Percentiles rank a stretch among this genome's conserved stretches.
phyloP scores from a whole-genome alignment of 1,140 invertebrate genomes.

The Grapholita molesta region DNA sequence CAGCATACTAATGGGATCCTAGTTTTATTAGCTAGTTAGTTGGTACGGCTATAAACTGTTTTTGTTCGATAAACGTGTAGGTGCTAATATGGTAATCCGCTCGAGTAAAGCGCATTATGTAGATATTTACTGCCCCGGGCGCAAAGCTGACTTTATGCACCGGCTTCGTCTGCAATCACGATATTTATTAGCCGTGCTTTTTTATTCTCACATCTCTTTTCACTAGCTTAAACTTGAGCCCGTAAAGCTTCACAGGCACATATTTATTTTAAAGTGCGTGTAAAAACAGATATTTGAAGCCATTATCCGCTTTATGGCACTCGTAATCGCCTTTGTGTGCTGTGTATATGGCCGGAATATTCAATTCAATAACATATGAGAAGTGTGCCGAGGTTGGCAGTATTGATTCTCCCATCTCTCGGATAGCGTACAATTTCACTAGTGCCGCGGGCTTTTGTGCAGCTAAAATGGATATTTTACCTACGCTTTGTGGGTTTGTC shows the following conservation, averaged over 20 bases:
- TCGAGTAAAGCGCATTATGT: conserved; percentile 11
- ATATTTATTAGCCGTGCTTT: neutral
- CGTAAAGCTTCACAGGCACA: neutral
- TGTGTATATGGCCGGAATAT: conserved; percentile 3
- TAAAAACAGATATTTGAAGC: conserved; percentile 15
- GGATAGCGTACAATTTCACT: conserved; percentile 15
- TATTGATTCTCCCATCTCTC: conserved; percentile 16
- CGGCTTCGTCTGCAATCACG: conserved; percentile 2
- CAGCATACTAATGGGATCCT: neutral
- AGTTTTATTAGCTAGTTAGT: conserved; percentile 13
- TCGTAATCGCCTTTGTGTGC: conserved; percentile 11
- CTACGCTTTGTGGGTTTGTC: conserved; percentile 9
- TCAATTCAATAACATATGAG: conserved; percentile 12
- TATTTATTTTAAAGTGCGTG: conserved; percentile 1
- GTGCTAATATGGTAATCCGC: conserved; percentile 15
- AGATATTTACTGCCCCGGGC: conserved; percentile 8
- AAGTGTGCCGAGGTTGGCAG: conserved; percentile 15
- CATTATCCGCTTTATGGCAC: conserved; percentile 6
- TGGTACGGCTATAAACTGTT: conserved; percentile 7
- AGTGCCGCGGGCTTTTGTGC: neutral
- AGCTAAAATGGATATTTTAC: conserved; percentile 17
- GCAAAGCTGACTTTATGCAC: neutral
- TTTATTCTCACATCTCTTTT: neutral
- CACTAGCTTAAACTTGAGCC: neutral
- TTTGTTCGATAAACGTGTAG: conserved; percentile 16